Evolutionary conservation across 2,797 vertebrate genomes (phyloP), one percentile per base, ranked within the genome.

Genomic region (Australoheros facetus): DNA sequence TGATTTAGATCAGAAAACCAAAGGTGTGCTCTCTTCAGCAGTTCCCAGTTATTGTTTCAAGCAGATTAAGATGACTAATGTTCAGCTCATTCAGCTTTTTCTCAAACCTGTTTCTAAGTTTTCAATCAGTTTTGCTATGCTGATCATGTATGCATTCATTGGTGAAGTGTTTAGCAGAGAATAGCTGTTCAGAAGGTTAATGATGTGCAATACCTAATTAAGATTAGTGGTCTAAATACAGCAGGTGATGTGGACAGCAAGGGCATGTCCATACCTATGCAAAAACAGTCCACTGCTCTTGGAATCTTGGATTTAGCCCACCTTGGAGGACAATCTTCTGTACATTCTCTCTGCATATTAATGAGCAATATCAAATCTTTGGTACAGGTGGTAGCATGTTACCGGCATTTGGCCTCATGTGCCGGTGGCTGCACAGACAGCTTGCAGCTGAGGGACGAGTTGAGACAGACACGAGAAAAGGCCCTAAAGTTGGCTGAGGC

Each of bases 371-470:
- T 30, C 9, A 59, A 45, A 70, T 56, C 26, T 54, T 30, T 42
- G 8, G 21, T 32, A 21, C 86, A 96, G 96, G 95, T 96, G 84
- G 96, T 96, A 73, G 95, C 96, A 34, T 97, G 96, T 83, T 95
- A 96, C 87, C 92, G 94, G 32, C 95, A 96, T 81, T 76, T 97
- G 90, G 95, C 96, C 42, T 92, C 94, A 0, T 96, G 95, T 32
- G 89, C 96, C 1, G 96, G 96, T 1, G 91, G 95, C 0, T 93
- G 92, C 84, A 95, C 94, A 0, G 96, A 97, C 93, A 88, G 88
- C 75, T 37, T 91, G 48, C 89, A 92, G 84, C 93, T 97, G 66
- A 87, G 96, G 3, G 91, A 94, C 56, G 95, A 96, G 91, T 64
- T 97, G 19, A 90, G 92, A 7, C 93, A 91, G 80, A 96, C 95